Percentiles rank a stretch among this genome's conserved stretches.
Conservation (phyloP, 2,113 vertebrate genomes). For the Crocuta crocuta region DNA sequence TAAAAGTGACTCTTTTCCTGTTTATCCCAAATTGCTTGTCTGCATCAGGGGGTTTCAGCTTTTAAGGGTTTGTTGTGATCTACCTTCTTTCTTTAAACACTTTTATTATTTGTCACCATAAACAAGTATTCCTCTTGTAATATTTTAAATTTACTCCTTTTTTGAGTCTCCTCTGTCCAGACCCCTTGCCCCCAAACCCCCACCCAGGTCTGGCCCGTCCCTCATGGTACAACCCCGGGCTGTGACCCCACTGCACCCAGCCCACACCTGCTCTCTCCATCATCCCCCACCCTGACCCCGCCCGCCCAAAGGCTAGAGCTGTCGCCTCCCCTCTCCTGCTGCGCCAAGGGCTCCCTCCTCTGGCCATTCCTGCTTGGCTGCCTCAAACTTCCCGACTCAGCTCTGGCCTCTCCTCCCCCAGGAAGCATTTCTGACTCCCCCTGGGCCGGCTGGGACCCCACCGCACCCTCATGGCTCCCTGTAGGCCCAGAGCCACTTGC, state of each 20-base stretch:
- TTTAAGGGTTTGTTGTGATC: not conserved
- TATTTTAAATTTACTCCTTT: not conserved
- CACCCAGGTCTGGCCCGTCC: not conserved
- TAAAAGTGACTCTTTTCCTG: not conserved
- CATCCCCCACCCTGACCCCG: not conserved
- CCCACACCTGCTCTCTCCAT: not conserved
- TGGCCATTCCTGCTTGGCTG: not conserved
- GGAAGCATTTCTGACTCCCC: not conserved
- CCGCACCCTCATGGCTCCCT: not conserved
- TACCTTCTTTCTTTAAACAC: not conserved
- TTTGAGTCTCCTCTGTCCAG: not conserved
- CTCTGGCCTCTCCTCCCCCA: not conserved
- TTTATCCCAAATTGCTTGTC: not conserved
- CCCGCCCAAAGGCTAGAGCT: not conserved
- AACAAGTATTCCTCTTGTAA: not conserved
- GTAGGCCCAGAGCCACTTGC: not conserved
- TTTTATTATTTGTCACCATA: not conserved
- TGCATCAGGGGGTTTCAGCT: not conserved
- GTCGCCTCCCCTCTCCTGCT: not conserved
- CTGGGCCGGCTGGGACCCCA: not conserved
- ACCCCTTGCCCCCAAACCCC: not conserved
- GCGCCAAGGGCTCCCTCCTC: not conserved
- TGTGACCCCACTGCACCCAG: rapidly evolving
- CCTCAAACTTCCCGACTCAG: not conserved
- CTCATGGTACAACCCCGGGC: not conserved